Evolutionary conservation across 2,797 vertebrate genomes (phyloP).

Genomic region (Ptychobarbus kaznakovi): DNA sequence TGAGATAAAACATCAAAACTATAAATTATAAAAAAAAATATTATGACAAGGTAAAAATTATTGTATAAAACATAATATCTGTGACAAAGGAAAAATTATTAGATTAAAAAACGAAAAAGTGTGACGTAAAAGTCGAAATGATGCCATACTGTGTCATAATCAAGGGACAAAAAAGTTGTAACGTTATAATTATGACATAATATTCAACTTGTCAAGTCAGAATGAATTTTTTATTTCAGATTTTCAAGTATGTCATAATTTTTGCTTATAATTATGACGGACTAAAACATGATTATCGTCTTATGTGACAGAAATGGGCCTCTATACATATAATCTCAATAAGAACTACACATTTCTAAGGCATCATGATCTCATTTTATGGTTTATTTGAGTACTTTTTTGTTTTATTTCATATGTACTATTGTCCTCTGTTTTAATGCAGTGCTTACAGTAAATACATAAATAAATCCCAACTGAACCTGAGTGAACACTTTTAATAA

Average conservation of each 20-base stretch:
- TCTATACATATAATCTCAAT: not conserved
- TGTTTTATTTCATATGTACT: not conserved
- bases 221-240: not conserved
- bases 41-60: too few relatives aligned
- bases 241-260: not conserved
- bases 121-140: not conserved
- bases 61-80: too few relatives aligned
- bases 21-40: not conserved
- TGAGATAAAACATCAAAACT: not conserved
- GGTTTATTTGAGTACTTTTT: not conserved
- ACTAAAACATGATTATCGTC: not conserved
- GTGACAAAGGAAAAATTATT: not conserved
- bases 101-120: not conserved
- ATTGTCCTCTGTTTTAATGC: not conserved
- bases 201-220: not conserved
- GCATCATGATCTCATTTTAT: not conserved
- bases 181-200: not conserved
- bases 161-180: not conserved
- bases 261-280: too few relatives aligned
- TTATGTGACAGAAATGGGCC: not conserved
- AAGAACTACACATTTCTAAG: not conserved
- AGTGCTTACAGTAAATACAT: not conserved
- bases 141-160: not conserved
- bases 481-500: not conserved
- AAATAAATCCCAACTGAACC: not conserved